These are phyloP conservation scores for Sigmodon hispidus DNA, from an alignment of 2,113 vertebrate species.

Conservation along the genomic window DNA sequence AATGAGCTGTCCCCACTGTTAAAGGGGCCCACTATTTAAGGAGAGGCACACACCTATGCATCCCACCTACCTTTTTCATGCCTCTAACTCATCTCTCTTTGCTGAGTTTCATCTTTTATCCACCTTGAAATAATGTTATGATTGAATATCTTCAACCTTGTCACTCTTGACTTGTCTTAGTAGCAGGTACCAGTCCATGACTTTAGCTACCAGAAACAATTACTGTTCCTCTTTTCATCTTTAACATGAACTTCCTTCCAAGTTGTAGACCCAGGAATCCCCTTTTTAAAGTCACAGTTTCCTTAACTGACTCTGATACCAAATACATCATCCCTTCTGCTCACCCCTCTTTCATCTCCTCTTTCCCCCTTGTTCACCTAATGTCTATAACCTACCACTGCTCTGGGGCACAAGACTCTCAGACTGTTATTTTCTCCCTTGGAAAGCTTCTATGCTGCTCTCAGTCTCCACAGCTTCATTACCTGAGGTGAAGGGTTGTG, in stretches of 20 bases:
- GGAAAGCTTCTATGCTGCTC: background rate
- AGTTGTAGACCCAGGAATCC: background rate
- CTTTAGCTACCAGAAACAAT: background rate
- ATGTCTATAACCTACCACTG: background rate
- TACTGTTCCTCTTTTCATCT: background rate
- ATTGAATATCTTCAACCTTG: background rate
- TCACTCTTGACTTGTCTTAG: background rate
- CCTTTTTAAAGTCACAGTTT: background rate
- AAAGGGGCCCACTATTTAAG: background rate
- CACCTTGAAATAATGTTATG: background rate
- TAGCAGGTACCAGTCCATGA: background rate
- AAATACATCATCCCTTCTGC: background rate
- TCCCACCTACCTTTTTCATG: background rate
- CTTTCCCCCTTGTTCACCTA: background rate
- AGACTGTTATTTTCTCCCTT: background rate
- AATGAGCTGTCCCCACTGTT: background rate
- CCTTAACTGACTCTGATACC: background rate
- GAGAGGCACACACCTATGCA: background rate
- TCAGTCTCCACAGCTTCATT: background rate
- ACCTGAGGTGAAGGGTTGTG: background rate
- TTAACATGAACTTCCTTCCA: background rate
- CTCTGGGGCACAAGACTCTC: background rate
- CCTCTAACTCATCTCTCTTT: background rate
- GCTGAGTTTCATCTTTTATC: background rate
- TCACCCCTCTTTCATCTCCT: background rate